Conservation (phyloP, 2,113 vertebrate genomes). For the Pavo muticus region DNA sequence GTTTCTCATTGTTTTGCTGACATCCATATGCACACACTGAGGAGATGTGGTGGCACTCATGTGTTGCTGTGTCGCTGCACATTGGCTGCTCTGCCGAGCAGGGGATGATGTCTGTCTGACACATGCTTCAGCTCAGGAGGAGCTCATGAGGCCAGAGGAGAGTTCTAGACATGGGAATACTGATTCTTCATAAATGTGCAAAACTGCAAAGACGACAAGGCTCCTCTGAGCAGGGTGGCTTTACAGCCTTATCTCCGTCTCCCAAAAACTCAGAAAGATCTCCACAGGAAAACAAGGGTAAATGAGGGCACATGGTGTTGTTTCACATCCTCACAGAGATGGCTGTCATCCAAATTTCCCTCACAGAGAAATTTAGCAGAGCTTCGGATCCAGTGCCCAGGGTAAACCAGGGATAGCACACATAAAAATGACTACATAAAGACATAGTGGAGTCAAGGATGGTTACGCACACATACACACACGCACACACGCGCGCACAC, state of each 20-base stretch:
- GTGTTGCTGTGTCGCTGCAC: not conserved
- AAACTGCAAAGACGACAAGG: not conserved
- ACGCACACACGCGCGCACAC: too few relatives aligned
- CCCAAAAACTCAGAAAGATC: not conserved
- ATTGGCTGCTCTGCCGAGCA: not conserved
- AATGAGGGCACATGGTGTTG: not conserved
- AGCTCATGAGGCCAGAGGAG: not conserved
- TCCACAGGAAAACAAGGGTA: not conserved
- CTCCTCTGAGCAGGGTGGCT: not conserved
- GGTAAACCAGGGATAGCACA: not conserved
- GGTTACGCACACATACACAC: not conserved
- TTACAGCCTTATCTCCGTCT: not conserved
- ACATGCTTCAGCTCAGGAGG: not conserved
- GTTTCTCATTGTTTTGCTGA: not conserved
- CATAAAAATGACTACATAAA: not conserved
- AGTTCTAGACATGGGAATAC: not conserved
- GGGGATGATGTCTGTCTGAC: not conserved
- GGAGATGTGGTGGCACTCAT: not conserved
- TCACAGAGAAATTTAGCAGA: not conserved
- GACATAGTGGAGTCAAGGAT: not conserved
- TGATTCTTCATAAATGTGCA: accelerated
- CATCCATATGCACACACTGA: not conserved
- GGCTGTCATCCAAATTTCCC: not conserved
- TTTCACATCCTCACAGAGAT: not conserved
- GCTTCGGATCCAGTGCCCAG: not conserved